Base-by-base conservation (phyloP, 2,113 vertebrate genomes). In the Periophthalmus modestus region DNA sequence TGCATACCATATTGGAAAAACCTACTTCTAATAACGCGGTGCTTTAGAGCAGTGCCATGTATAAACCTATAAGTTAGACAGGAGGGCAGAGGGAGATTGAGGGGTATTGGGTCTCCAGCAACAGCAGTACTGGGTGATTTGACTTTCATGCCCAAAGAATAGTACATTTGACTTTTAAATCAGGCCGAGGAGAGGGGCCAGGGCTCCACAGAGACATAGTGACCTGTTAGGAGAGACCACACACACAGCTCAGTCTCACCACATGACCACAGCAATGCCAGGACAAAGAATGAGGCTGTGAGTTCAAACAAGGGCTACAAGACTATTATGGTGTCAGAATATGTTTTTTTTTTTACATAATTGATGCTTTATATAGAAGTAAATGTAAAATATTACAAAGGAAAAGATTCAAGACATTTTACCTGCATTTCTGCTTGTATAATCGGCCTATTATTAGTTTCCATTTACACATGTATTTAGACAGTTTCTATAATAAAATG, bases 101-200 rank as follows among this genome's bases (percentile, higher is more conserved):
- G 19, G 7, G 28, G 54, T 0, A 58, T 54, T 72, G 68, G 12
- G 2, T 59, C 2, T 23, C 2, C 23, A 34, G 21, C 2, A 43
- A 1, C 58, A 59, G 57, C 3, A 52, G 2, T 52, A 24, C 13
- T 59, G 34, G 63, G 76, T 78, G 47, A 75, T 87, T 72, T 82
- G 72, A 80, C 74, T 86, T 85, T 85, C 68, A 78, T 79, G 66
- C 52, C 50, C 55, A 14, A 73, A 61, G 3, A 15, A 50, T 24
- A 58, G 46, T 61, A 72, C 59, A 54, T 75, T 69, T 76, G 70
- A 76, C 70, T 82, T 85, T 80, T 43, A 57, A 75, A 74, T 66
- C 19, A 65, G 62, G 68, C 43, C 39, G 74, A 67, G 12, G 67
- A 59, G n/a, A 52, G 43, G 28, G 19, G 23, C 62, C 62, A n/a